These are phyloP conservation scores for Smutsia temminckii DNA, from an alignment of 2,797 vertebrate genomes.

Conservation along the genomic window DNA sequence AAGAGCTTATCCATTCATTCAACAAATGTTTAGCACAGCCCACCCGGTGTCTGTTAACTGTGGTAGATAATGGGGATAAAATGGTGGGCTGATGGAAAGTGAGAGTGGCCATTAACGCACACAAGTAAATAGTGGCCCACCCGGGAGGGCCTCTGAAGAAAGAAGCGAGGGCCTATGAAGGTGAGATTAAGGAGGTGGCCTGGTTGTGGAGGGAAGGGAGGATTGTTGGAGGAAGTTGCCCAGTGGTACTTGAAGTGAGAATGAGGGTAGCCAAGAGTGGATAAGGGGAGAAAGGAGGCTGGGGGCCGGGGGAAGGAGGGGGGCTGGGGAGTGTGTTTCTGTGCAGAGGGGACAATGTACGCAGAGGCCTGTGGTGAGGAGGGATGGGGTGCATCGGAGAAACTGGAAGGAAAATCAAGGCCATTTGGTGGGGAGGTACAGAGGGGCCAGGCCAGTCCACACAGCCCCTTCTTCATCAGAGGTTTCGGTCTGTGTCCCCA, in stretches of 20 bases:
- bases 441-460: too few relatives aligned
- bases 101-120: neutral
- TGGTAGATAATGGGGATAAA: neutral
- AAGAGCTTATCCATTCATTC: neutral
- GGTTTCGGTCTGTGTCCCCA: neutral
- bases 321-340: neutral
- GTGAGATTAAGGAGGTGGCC: neutral
- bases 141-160: neutral
- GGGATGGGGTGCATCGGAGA: neutral
- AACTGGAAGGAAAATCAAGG: neutral
- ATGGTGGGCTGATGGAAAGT: neutral
- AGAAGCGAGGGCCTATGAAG: neutral
- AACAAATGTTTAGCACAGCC: neutral
- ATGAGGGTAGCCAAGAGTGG: neutral
- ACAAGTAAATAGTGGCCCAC: neutral
- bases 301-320: neutral
- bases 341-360: neutral
- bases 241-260: neutral
- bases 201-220: neutral
- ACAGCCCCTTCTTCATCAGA: neutral
- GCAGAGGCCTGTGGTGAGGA: neutral
- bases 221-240: neutral
- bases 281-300: neutral
- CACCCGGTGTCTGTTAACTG: neutral
- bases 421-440: rapidly evolving